Conservation (phyloP, 2,888 invertebrate genomes). For the Stenotaenia linearis region DNA sequence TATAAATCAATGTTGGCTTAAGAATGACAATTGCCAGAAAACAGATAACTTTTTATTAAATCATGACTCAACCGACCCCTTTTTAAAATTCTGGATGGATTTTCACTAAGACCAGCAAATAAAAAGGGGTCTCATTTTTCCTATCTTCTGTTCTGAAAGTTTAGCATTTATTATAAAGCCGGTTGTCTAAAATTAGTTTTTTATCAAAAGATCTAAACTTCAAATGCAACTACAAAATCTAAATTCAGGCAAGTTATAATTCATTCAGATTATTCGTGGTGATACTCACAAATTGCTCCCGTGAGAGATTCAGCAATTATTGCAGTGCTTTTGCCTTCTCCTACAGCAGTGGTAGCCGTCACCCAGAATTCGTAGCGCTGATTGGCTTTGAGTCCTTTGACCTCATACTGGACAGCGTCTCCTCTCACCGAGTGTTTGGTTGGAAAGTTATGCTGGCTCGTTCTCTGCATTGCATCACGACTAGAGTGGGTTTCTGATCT, state of each 20-base stretch:
- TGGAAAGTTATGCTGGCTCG: conserved; percentile 32
- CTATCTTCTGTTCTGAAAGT: background rate
- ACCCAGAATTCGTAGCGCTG: conserved; percentile 46
- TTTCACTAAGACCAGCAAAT: background rate
- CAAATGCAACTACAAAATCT: background rate
- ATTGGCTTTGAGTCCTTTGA: conserved; percentile 41
- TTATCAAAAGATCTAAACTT: background rate
- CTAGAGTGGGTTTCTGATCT: conserved; percentile 28
- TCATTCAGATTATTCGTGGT: background rate
- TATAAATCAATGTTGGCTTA: conserved; percentile 4
- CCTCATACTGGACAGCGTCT: conserved; percentile 39
- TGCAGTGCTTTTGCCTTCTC: conserved; percentile 45
- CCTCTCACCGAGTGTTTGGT: conserved; percentile 31
- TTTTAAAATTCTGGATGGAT: background rate
- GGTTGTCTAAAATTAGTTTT: background rate
- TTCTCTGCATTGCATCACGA: conserved; percentile 32
- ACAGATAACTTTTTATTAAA: conserved; percentile 24
- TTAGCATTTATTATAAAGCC: background rate
- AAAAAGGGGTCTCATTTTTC: background rate
- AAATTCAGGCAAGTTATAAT: background rate
- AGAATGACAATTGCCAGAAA: background rate
- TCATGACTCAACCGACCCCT: background rate
- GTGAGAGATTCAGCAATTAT: conserved; percentile 28
- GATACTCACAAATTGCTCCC: conserved; percentile 30
- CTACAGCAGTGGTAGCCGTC: conserved; percentile 46